Evolutionary conservation across 2,888 invertebrate species (phyloP).

Genomic region (Caenorhabditis wallacei): DNA sequence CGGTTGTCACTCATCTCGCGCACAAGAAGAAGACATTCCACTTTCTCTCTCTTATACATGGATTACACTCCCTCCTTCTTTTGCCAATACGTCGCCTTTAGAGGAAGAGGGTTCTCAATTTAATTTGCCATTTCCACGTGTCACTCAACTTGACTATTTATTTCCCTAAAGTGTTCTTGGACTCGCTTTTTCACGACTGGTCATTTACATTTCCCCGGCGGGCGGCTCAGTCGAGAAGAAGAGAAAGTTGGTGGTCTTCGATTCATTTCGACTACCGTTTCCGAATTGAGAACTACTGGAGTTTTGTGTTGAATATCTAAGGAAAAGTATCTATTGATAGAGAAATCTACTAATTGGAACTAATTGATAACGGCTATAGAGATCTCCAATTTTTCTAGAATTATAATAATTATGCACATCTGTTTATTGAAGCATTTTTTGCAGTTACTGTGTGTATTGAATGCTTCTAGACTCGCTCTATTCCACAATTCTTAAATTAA

Average conservation of each 20-base stretch:
- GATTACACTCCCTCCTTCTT: conserved; percentile 37
- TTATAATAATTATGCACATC: too few relatives aligned
- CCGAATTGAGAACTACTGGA: neutral
- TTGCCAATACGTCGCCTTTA: conserved; percentile 17
- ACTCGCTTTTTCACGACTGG: conserved; percentile 19
- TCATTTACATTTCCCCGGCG: conserved; percentile 25
- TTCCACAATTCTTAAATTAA: neutral
- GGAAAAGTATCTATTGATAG: too few relatives aligned
- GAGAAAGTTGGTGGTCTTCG: neutral
- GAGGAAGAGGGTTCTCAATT: conserved; percentile 29
- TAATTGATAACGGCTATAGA: too few relatives aligned
- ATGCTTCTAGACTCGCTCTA: too few relatives aligned
- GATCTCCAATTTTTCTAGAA: too few relatives aligned
- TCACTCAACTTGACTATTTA: conserved; percentile 54
- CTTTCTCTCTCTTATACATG: conserved; percentile 29
- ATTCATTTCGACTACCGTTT: neutral
- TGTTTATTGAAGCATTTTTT: too few relatives aligned
- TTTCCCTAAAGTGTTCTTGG: conserved; percentile 26
- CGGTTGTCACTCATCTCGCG: conserved; percentile 54
- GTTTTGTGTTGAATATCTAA: too few relatives aligned
- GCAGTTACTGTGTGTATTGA: too few relatives aligned
- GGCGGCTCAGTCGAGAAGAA: neutral
- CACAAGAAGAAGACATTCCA: conserved; percentile 47
- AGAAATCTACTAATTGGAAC: too few relatives aligned
- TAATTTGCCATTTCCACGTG: conserved; percentile 65